Conservation (phyloP, 2,113 vertebrate genomes). For the Heterochromis multidens region DNA sequence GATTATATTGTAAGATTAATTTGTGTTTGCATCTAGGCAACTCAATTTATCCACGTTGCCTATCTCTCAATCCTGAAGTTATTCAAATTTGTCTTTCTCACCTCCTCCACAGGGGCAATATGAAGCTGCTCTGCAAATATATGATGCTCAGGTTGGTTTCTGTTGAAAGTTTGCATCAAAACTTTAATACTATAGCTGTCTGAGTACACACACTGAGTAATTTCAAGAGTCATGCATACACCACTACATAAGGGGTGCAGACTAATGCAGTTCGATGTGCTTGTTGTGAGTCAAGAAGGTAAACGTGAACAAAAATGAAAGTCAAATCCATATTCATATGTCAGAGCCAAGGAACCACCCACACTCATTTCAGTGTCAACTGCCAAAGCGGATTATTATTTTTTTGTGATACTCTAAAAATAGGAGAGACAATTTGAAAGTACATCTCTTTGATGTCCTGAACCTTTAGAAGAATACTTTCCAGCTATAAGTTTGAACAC, state of each 20-base stretch:
- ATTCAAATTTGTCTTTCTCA: background rate
- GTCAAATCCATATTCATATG: background rate
- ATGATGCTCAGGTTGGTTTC: slow-evolving; percentile 84
- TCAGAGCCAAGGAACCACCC: background rate
- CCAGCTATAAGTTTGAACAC: background rate
- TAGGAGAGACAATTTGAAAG: background rate
- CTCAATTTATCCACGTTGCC: slow-evolving; percentile 17
- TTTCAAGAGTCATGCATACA: background rate
- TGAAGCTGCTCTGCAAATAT: slow-evolving; percentile 87
- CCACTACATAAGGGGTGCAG: background rate
- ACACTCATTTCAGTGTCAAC: background rate
- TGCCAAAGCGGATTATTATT: slow-evolving; percentile 13
- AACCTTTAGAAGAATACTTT: background rate
- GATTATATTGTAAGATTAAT: slow-evolving; percentile 60
- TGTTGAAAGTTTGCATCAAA: background rate
- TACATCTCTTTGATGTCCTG: background rate
- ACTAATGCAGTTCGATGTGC: slow-evolving; percentile 29
- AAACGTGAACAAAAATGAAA: slow-evolving; percentile 24
- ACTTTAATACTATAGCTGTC: background rate
- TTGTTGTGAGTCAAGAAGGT: slow-evolving; percentile 6
- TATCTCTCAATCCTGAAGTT: slow-evolving; percentile 6
- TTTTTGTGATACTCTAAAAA: slow-evolving; percentile 9
- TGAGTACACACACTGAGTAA: background rate
- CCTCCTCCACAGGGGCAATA: slow-evolving; percentile 83
- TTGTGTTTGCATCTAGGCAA: slow-evolving; percentile 43